These are phyloP conservation scores for Pseudomyrmex dendroicus DNA, from an alignment of 1,140 invertebrate species.

Conservation along the genomic window DNA sequence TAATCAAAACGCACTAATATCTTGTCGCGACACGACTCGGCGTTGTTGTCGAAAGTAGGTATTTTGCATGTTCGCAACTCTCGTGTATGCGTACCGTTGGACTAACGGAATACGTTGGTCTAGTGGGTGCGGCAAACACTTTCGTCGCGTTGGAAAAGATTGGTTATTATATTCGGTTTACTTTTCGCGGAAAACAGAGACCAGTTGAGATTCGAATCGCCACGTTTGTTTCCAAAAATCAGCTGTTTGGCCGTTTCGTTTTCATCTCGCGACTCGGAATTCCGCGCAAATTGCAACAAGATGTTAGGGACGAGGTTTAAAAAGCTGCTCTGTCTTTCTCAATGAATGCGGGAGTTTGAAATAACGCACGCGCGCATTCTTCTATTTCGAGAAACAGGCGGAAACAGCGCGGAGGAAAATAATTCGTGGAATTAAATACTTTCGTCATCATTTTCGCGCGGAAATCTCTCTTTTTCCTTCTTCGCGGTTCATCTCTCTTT, in stretches of 20 bases:
- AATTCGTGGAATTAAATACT: constrained; percentile 14
- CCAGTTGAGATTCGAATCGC: too few species aligned
- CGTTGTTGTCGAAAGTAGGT: constrained; percentile 26
- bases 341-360: background rate
- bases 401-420: background rate
- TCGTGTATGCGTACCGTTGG: constrained; percentile 34
- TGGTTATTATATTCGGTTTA: background rate
- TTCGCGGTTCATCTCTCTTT: background rate
- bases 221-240: too few species aligned
- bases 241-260: background rate
- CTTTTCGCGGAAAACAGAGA: background rate
- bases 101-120: constrained; percentile 55
- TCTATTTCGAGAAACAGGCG: background rate
- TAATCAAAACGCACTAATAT: background rate
- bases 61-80: constrained; percentile 47
- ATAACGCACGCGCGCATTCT: background rate
- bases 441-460: background rate
- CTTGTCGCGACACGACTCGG: constrained; percentile 8
- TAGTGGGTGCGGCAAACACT: constrained; percentile 44
- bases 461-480: constrained; percentile 3
- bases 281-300: background rate
- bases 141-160: constrained; percentile 43
- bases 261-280: background rate
- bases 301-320: too few species aligned
- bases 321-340: background rate